These are phyloP conservation scores for Agriopis aurantiaria DNA, from an alignment of 2,888 invertebrate species.

Conservation along the genomic window DNA sequence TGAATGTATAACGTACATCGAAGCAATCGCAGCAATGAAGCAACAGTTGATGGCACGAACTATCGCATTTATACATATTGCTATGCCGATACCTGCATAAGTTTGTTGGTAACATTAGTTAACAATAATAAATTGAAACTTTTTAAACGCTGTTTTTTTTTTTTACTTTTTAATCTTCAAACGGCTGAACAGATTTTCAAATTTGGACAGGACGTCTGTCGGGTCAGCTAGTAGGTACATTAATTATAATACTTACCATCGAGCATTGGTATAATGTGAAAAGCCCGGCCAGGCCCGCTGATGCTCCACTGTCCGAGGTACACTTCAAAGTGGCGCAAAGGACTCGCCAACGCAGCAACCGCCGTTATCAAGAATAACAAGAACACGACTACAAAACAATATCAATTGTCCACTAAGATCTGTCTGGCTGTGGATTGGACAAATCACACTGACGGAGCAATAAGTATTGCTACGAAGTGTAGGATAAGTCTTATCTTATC, in stretches of 20 bases:
- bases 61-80: slow-evolving; percentile 76
- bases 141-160: too few species aligned
- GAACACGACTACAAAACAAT: slow-evolving; percentile 62
- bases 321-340: slow-evolving; percentile 78
- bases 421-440: too few species aligned
- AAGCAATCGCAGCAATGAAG: slow-evolving; percentile 69
- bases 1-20: slow-evolving; percentile 66
- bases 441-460: not conserved
- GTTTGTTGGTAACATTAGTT: not conserved
- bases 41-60: slow-evolving; percentile 72
- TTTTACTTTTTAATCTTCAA: too few species aligned
- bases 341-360: slow-evolving; percentile 68
- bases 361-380: slow-evolving; percentile 62
- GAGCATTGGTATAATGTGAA: slow-evolving; percentile 74
- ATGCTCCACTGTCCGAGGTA: slow-evolving; percentile 82
- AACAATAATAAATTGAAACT: too few species aligned
- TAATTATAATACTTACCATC: slow-evolving; percentile 60
- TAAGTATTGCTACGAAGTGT: too few species aligned
- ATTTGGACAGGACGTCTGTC: too few species aligned
- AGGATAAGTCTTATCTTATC: too few species aligned
- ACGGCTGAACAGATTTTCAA: too few species aligned
- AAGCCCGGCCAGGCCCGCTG: slow-evolving; percentile 79
- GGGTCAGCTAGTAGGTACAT: too few species aligned
- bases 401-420: not conserved
- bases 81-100: slow-evolving; percentile 73